Conservation (phyloP, 2,888 invertebrate species). For the Acleris emargana region DNA sequence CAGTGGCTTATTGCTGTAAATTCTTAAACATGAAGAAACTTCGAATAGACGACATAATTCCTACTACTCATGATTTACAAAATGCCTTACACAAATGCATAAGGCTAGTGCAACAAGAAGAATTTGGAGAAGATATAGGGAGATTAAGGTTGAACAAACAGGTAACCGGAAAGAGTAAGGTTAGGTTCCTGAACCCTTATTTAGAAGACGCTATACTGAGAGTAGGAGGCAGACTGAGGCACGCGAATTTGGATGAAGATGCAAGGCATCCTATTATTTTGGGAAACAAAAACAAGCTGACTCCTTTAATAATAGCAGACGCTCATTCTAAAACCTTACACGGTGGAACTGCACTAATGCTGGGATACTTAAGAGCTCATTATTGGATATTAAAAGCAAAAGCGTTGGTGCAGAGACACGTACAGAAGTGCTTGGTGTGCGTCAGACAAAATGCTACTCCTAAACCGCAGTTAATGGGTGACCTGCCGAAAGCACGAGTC, state of each 20-base stretch:
- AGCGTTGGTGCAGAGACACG: slow-evolving; percentile 26
- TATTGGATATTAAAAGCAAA: too few species aligned
- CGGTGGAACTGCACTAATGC: too few species aligned
- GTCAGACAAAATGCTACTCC: slow-evolving; percentile 37
- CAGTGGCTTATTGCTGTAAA: slow-evolving; percentile 36
- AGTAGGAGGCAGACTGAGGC: slow-evolving; percentile 46
- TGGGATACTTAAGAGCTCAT: too few species aligned
- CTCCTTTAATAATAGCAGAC: too few species aligned
- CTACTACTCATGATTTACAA: slow-evolving; percentile 39
- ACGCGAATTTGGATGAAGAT: slow-evolving; percentile 28
- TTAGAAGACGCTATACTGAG: slow-evolving; percentile 40
- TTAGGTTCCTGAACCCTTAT: slow-evolving; percentile 42
- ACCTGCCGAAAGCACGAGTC: slow-evolving; percentile 12
- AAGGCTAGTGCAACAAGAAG: slow-evolving; percentile 37
- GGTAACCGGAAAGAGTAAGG: slow-evolving; percentile 34
- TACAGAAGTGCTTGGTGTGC: slow-evolving; percentile 43
- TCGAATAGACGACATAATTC: slow-evolving; percentile 6
- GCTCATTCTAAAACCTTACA: too few species aligned
- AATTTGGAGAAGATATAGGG: slow-evolving; percentile 37
- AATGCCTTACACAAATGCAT: slow-evolving; percentile 37
- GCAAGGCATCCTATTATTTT: slow-evolving; percentile 44
- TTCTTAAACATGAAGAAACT: slow-evolving; percentile 38
- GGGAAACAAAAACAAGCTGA: slow-evolving; percentile 33
- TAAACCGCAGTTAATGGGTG: slow-evolving; percentile 4
- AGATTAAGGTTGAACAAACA: slow-evolving; percentile 5